These are phyloP conservation scores for Astyanax mexicanus DNA, from an alignment of 2,797 vertebrate genomes.

Conservation along the genomic window DNA sequence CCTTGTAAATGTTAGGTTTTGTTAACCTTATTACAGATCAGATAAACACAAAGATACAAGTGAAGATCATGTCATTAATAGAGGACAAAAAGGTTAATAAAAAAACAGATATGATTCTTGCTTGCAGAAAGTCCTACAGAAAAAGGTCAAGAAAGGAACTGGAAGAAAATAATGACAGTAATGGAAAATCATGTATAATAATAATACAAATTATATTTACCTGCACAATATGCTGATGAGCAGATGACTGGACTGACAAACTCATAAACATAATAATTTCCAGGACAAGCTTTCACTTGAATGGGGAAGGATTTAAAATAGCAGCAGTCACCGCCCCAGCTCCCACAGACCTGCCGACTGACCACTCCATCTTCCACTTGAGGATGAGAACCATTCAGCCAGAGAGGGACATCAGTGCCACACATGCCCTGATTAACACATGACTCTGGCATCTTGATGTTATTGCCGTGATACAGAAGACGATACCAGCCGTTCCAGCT, in stretches of 20 bases:
- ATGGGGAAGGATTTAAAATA: conserved; percentile 14
- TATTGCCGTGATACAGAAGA: background rate
- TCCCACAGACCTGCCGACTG: conserved; percentile 9
- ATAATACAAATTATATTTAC: background rate
- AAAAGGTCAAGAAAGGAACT: too few relatives aligned
- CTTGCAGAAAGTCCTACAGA: too few relatives aligned
- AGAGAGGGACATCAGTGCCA: conserved; percentile 38
- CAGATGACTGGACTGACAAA: background rate
- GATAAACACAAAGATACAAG: too few relatives aligned
- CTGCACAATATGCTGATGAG: conserved; percentile 9
- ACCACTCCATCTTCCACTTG: conserved; percentile 2
- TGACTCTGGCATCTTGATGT: conserved; percentile 23
- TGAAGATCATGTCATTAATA: too few relatives aligned
- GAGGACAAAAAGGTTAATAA: too few relatives aligned
- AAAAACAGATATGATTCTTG: too few relatives aligned
- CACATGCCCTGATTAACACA: background rate
- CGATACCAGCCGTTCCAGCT: conserved; percentile 40
- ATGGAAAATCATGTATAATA: too few relatives aligned
- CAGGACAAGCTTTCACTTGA: conserved; percentile 23
- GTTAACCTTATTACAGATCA: too few relatives aligned
- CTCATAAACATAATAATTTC: too few relatives aligned
- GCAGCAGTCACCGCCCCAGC: conserved; percentile 15
- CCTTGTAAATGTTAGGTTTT: too few relatives aligned
- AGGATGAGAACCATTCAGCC: conserved; percentile 42
- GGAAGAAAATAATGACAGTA: too few relatives aligned